Base-by-base conservation (phyloP, 1,140 invertebrate species). In the Cydia fagiglandana region DNA sequence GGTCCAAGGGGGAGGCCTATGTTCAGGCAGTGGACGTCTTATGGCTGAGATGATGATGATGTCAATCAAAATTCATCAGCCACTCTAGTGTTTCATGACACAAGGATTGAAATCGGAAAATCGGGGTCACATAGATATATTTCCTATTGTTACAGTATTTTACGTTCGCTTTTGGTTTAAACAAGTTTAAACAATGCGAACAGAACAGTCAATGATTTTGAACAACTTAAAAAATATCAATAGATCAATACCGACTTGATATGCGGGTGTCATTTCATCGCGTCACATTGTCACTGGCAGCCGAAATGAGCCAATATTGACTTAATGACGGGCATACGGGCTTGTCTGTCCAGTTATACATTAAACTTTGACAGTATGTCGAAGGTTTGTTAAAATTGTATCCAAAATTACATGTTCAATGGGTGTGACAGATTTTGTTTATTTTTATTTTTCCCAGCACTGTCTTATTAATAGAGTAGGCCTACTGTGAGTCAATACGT, bases 261-360 rank as follows among this genome's bases (percentile, higher is more conserved):
- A 85, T 85, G 84, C 84, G 84, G 64, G 64, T 77, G 74, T 68
- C 41, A 28, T 20, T 76, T 68, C 20, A 13, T 66, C 79, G 80
- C 79, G 64, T 77, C 81, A 80, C 84, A 83, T 75, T 81, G 81
- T 83, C 74, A 83, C 68, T 74, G 73, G 45, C 73, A 80, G 79
- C 84, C 74, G 75, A 75, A 73, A 80, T 73, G 79, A 76, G 74
- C 66, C 75, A 83, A 86, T 82, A 85, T 85, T 83, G 82, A 80
- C 75, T 76, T 79, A 83, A 84, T 77, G 75, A 79, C 73, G 56
- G 61, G 76, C 75, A 77, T 87, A 87, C 86, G 84, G 86, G 85
- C 74, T 50, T 77, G 82, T 80, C 83, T 41, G 68, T 79, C 80
- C 56, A 61, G 73, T 74, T 75, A 75, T 77, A 76, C 75, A 83